Conservation (phyloP, 2,888 invertebrate species). For the Ennomos erosarius region DNA sequence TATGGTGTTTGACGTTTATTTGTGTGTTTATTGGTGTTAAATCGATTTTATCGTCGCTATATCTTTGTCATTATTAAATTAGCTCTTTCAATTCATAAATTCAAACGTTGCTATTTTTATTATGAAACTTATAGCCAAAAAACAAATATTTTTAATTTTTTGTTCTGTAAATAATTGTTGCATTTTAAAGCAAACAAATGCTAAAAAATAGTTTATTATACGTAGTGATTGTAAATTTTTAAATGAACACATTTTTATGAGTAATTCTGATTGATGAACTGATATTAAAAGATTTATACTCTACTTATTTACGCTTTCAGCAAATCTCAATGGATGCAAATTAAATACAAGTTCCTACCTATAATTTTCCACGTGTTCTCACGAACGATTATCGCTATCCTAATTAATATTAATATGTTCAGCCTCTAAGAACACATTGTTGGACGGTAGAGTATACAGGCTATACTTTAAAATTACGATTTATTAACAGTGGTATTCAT, state of each 20-base stretch:
- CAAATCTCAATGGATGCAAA: slow-evolving; percentile 11
- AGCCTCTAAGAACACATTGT: slow-evolving; percentile 42
- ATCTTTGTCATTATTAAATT: slow-evolving; percentile 15
- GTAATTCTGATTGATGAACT: no score
- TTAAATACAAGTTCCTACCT: slow-evolving; percentile 9
- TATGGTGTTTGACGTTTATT: slow-evolving; percentile 21
- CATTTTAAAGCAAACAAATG: no score
- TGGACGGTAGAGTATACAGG: slow-evolving; percentile 27
- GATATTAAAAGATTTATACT: background rate
- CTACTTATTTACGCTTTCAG: slow-evolving; percentile 4
- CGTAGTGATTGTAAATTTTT: no score
- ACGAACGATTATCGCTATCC: slow-evolving; percentile 31
- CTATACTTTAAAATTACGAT: slow-evolving; percentile 52
- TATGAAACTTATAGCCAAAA: no score
- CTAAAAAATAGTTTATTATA: no score
- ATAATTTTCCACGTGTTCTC: slow-evolving; percentile 38
- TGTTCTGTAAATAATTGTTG: no score
- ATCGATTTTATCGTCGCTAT: slow-evolving; percentile 22
- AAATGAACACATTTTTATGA: no score
- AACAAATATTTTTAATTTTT: no score
- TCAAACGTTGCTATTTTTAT: background rate
- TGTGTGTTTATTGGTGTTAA: slow-evolving; percentile 31
- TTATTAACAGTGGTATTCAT: no score
- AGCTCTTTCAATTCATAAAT: slow-evolving; percentile 4
- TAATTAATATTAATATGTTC: slow-evolving; percentile 47